Percentiles rank a stretch among this genome's conserved stretches.
Conservation (phyloP, 53 echinoderm and acorn worm genomes). For the Holothuria leucospilota region DNA sequence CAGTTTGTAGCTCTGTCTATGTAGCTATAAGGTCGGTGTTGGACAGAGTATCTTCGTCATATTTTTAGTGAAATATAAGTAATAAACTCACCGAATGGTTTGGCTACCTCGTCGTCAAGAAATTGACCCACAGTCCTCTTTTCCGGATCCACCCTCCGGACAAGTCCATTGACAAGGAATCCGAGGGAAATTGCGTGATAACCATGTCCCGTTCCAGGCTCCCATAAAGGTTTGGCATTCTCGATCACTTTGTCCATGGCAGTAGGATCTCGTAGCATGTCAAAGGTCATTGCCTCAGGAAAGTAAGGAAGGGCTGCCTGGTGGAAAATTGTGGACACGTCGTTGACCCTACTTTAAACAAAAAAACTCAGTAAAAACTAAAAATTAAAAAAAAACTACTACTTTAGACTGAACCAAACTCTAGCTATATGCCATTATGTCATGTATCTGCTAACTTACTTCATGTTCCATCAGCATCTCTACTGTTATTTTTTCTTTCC, state of each 20-base stretch:
- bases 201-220: conserved; percentile 79
- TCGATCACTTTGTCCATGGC: conserved; percentile 61
- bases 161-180: conserved; percentile 59
- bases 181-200: conserved; percentile 79
- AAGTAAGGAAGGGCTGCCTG: conserved; percentile 73
- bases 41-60: no score
- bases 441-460: conserved; percentile 14
- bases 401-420: no score
- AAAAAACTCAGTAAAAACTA: no score
- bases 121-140: conserved; percentile 80
- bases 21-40: no score
- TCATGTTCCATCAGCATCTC: conserved; percentile 60
- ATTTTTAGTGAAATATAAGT: no score
- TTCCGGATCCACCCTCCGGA: conserved; percentile 77
- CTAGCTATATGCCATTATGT: no score
- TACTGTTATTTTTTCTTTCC: conserved; percentile 70
- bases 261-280: conserved; percentile 48
- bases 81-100: conserved; percentile 76
- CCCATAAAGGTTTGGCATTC: conserved; percentile 64
- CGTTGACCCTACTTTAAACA: no score
- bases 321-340: not conserved
- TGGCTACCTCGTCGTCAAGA: conserved; percentile 83
- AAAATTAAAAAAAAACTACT: no score
- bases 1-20: no score
- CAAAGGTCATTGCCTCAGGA: conserved; percentile 33